A percentile compares a stretch with the other conserved stretches of the same genome.
These are phyloP conservation scores for Mastomys natalensis DNA, from an alignment of 2,113 vertebrate species.

Conservation along the genomic window DNA sequence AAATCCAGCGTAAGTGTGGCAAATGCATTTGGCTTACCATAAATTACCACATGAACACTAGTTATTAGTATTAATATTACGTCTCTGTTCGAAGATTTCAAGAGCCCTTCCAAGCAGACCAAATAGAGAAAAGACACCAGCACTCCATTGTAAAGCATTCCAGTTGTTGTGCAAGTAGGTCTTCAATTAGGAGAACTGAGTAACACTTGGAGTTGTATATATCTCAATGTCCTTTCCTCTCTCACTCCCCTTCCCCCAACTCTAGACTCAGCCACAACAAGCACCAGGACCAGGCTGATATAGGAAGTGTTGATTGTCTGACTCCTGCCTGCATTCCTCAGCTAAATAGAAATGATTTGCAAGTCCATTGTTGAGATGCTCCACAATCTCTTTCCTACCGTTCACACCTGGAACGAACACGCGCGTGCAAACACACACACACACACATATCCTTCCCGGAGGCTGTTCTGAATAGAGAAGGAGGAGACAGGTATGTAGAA, in stretches of 20 bases:
- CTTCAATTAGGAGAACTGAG: constrained; percentile 5
- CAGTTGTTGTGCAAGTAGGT: not conserved
- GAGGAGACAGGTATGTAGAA: not conserved
- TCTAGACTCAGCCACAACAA: not conserved
- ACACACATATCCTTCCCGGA: constrained; percentile 8
- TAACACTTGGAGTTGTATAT: not conserved
- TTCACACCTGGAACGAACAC: not conserved
- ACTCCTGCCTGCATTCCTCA: constrained; percentile 74
- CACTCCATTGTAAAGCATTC: not conserved
- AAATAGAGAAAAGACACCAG: not conserved
- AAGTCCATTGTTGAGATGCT: constrained; percentile 74
- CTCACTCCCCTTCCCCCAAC: not conserved
- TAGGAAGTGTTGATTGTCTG: constrained; percentile 61
- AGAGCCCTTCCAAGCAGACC: not conserved
- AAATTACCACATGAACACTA: constrained; percentile 14
- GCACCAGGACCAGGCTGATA: not conserved
- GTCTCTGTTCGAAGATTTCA: not conserved
- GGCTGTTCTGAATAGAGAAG: constrained; percentile 46
- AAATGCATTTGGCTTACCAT: constrained; percentile 10
- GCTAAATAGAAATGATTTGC: constrained; percentile 81
- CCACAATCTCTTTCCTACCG: constrained; percentile 42
- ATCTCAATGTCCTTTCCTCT: not conserved
- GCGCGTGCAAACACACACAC: not conserved
- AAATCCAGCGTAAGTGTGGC: not conserved
- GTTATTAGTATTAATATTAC: constrained; percentile 35